Conservation (phyloP, 2,113 vertebrate genomes). For the Sterna hirundo region DNA sequence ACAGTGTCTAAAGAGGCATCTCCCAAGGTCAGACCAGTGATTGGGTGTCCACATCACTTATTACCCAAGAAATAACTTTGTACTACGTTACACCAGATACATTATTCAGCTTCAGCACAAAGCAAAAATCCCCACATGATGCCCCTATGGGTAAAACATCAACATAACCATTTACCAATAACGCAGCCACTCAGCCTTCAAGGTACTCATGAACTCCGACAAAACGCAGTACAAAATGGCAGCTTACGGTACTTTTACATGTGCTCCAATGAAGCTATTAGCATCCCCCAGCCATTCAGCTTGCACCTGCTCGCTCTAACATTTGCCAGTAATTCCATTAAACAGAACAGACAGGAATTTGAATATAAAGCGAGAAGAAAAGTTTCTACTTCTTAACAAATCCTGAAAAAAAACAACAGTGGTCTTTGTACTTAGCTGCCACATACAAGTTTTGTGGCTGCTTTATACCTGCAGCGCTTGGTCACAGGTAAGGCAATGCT, state of each 20-base stretch:
- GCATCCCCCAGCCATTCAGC: neutral
- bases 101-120: neutral
- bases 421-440: neutral
- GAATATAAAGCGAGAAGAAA: neutral
- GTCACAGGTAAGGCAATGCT: neutral
- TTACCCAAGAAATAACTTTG: neutral
- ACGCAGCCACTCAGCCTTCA: neutral
- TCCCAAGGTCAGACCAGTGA: neutral
- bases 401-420: neutral
- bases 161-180: neutral
- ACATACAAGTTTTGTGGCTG: accelerated
- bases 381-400: neutral
- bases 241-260: neutral
- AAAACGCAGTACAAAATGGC: neutral
- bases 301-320: neutral
- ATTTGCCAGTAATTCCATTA: neutral
- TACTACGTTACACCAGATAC: neutral
- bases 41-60: neutral
- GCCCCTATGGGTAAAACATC: neutral
- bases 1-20: neutral
- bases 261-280: neutral
- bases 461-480: neutral
- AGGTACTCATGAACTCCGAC: neutral
- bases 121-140: neutral
- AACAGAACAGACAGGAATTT: neutral